phyloP scores from a whole-genome alignment of 2,888 invertebrate genomes.

The Trissonchulus latispiculum region DNA sequence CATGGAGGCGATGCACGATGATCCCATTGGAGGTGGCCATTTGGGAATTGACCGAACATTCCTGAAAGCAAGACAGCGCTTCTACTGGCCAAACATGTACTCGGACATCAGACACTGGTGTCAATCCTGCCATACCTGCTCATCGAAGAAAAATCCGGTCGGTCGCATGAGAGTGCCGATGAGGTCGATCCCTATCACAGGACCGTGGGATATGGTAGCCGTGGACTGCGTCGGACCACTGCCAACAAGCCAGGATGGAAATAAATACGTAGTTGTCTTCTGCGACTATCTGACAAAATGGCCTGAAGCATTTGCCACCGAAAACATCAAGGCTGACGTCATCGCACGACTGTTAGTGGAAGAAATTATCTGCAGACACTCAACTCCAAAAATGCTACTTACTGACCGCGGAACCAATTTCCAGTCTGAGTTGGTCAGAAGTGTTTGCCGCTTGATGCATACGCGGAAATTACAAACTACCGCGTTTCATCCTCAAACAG shows the following conservation, averaged over 20 bases:
- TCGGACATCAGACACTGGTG: conserved; percentile 20
- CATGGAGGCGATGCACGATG: conserved; percentile 17
- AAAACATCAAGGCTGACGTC: conserved; percentile 35
- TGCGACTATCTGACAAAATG: conserved; percentile 28
- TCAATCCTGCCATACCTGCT: conserved; percentile 26
- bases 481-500: conserved; percentile 24
- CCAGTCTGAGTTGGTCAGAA: conserved; percentile 23
- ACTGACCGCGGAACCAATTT: conserved; percentile 30
- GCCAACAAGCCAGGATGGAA: conserved; percentile 19
- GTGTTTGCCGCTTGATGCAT: conserved; percentile 22
- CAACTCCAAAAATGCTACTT: conserved; percentile 26
- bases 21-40: conserved; percentile 26
- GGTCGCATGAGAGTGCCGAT: conserved; percentile 19
- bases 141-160: conserved; percentile 22
- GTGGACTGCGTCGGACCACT: conserved; percentile 32
- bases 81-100: conserved; percentile 27
- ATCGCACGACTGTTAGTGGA: conserved; percentile 31
- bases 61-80: conserved; percentile 18
- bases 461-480: conserved; percentile 21
- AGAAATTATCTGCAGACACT: conserved; percentile 26
- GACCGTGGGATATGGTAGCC: conserved; percentile 29
- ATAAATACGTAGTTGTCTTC: conserved; percentile 30
- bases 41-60: conserved; percentile 27
- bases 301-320: conserved; percentile 32
- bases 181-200: conserved; percentile 15